Percentiles rank a stretch among this genome's conserved stretches.
Evolutionary conservation across 2,113 vertebrate genomes (phyloP).

Genomic region (Megaceryle maxima): DNA sequence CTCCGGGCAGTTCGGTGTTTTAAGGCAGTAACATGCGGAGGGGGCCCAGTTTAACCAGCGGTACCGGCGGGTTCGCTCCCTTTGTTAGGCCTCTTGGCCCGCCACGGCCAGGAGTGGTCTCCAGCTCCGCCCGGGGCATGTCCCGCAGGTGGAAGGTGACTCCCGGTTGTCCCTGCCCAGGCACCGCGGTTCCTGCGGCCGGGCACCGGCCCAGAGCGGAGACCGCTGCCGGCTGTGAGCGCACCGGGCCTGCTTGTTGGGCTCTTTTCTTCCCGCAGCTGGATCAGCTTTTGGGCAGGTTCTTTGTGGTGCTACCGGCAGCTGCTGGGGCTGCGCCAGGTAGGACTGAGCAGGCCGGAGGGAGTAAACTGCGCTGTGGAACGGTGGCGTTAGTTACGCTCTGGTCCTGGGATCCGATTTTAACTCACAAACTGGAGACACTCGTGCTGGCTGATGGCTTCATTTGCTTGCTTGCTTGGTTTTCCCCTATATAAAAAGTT

Average conservation of each 20-base stretch:
- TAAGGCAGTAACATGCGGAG: not conserved
- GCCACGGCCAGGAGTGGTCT: not conserved
- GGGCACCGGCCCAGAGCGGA: not conserved
- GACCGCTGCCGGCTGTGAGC: accelerated
- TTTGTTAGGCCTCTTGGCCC: not conserved
- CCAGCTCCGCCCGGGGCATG: not conserved
- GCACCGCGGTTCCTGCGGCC: not conserved
- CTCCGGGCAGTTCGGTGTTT: not conserved
- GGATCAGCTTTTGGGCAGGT: not conserved
- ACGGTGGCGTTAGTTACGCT: accelerated
- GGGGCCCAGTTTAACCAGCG: no score
- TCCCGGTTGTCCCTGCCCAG: no score
- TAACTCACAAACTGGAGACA: accelerated
- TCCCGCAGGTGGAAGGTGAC: not conserved
- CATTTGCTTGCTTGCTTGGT: not conserved
- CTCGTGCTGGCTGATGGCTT: not conserved
- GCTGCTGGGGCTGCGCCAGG: not conserved
- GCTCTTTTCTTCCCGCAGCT: not conserved
- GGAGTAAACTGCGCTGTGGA: not conserved
- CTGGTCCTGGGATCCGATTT: accelerated
- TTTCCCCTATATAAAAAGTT: not conserved
- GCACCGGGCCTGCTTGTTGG: not conserved
- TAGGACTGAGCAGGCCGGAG: not conserved
- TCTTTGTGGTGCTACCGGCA: not conserved
- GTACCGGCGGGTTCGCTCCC: accelerated